phyloP scores from a whole-genome alignment of 2,797 vertebrate species.

The Enteromius trimaculatus region DNA sequence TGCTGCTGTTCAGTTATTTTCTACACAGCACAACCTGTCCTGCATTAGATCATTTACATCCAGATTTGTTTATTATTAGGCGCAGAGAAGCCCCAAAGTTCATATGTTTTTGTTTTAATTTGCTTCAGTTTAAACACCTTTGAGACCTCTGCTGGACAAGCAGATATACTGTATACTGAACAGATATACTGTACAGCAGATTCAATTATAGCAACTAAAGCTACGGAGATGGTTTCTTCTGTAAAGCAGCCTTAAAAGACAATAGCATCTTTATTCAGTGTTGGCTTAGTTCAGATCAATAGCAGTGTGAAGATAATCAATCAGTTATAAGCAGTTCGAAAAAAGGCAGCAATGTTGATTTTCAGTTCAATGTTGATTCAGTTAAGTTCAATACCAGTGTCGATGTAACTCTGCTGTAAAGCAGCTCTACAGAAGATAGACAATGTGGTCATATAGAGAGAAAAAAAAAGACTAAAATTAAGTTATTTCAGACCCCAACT shows the following conservation, averaged over 20 bases:
- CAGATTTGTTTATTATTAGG: background rate
- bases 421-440: background rate
- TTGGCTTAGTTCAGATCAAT: background rate
- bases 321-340: background rate
- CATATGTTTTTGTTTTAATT: background rate
- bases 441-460: background rate
- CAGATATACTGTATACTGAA: background rate
- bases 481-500: background rate
- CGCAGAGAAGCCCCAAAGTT: background rate
- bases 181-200: background rate
- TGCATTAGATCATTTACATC: constrained; percentile 3
- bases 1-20: background rate
- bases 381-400: background rate
- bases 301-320: background rate
- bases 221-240: background rate
- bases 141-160: background rate
- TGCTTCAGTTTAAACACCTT: background rate
- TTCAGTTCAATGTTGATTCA: background rate
- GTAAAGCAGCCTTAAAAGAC: background rate
- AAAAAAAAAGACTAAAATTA: background rate
- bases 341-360: background rate
- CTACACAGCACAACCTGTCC: background rate
- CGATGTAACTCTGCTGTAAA: background rate
- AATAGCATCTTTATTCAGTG: background rate
- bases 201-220: background rate